phyloP scores from a whole-genome alignment of 2,113 vertebrate species.

The Acinonyx jubatus region DNA sequence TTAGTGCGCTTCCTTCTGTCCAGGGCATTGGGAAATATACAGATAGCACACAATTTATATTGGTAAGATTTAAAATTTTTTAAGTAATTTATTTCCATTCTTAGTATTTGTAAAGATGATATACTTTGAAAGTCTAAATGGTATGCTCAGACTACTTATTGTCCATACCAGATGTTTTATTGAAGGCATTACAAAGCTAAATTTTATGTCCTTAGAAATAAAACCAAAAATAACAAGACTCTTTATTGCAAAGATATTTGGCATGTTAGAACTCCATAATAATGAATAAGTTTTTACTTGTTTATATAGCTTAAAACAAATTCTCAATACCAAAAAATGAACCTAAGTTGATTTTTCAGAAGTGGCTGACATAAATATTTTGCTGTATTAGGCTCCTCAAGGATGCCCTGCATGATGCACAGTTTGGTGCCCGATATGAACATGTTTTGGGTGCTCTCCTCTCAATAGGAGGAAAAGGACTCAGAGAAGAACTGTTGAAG shows the following conservation, averaged over 20 bases:
- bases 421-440: constrained; percentile 92
- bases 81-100: constrained; percentile 29
- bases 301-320: constrained; percentile 49
- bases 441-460: constrained; percentile 94
- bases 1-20: constrained; percentile 94
- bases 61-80: constrained; percentile 88
- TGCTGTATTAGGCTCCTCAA: constrained; percentile 93
- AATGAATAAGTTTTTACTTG: constrained; percentile 21
- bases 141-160: constrained; percentile 1
- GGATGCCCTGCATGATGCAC: constrained; percentile 93
- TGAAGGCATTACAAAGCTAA: constrained; percentile 17
- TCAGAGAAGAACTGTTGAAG: constrained; percentile 94
- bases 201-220: constrained; percentile 42
- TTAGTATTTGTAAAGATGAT: neutral
- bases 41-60: constrained; percentile 94
- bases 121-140: neutral
- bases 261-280: neutral
- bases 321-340: constrained; percentile 23
- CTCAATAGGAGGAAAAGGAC: constrained; percentile 91
- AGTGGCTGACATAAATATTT: constrained; percentile 61
- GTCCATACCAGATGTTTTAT: neutral
- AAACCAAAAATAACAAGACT: constrained; percentile 20
- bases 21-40: constrained; percentile 94
- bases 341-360: constrained; percentile 26
- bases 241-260: neutral